Evolutionary conservation across 2,797 vertebrate genomes (phyloP), one percentile per base, ranked within the genome.

Genomic region (Gallinago solitaria): DNA sequence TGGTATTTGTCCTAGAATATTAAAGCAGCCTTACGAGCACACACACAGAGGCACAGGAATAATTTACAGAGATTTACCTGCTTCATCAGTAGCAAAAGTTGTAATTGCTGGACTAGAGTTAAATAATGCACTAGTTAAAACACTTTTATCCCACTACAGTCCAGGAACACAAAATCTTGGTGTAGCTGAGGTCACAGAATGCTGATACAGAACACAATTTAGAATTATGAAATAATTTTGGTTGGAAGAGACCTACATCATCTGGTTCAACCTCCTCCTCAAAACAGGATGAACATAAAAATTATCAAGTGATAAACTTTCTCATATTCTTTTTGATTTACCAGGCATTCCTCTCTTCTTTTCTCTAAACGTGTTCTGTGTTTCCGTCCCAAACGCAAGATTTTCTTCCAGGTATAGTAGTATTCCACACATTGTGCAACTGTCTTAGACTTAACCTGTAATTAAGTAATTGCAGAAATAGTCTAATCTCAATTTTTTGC

Each of bases 331-430:
- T 67, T 63, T 73, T 37, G 19, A 69, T 98, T 98, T 90, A 98
- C 98, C 96, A 96, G 47, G 37, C 97, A 98, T 43, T 98, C 98
- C 1, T 98, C 98, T 61, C 98, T 97, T 76, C 96, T 96, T n/a
- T 98, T 98, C 8, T 97, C 95, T 41, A 98, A 97, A 20, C 98
- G 98, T 17, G 98, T 98, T 82, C 98, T 97, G 83, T 98, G 98
- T 65, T 98, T 98, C 87, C 98, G 97, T 59, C 98, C 98, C 85
- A 98, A 86, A 51, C 98, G 98, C 95, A 98, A 95, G 33, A 98
- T 98, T 89, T 98, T 99, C 95, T 99, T 99, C 98, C 98, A 99
- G 1, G 98, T 98, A 56, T 99, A 99, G 96, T 99, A 99, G 96
- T 98, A 99, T 95, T 99, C 98, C 75, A 99, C 98, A 50, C 99